These are phyloP conservation scores for Leptodactylus fallax DNA, from an alignment of 2,797 vertebrate genomes.

Conservation along the genomic window DNA sequence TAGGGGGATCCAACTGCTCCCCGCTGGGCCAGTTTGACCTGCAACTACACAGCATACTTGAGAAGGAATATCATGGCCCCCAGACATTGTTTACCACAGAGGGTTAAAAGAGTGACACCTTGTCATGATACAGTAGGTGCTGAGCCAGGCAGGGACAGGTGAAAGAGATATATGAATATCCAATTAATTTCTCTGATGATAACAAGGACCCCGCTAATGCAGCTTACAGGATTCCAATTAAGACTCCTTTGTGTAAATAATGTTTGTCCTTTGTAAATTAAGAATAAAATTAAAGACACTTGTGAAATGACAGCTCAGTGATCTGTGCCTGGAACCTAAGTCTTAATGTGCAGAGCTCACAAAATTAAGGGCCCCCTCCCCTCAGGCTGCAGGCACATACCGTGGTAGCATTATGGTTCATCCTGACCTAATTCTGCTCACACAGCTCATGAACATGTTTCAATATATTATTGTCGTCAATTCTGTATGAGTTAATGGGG, in stretches of 20 bases:
- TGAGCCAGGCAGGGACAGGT: neutral
- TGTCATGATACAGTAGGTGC: neutral
- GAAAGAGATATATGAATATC: neutral
- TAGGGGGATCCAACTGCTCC: no score
- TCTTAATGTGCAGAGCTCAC: neutral
- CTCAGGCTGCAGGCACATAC: neutral
- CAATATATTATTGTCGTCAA: no score
- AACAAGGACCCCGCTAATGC: conserved; percentile 16
- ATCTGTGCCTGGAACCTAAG: neutral
- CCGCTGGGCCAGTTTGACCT: no score
- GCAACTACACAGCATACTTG: no score
- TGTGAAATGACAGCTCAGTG: neutral
- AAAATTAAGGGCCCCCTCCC: neutral
- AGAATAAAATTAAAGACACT: conserved; percentile 27
- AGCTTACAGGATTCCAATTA: conserved; percentile 2
- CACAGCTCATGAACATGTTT: no score
- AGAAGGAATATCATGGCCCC: no score
- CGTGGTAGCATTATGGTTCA: neutral
- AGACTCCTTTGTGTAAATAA: conserved; percentile 25
- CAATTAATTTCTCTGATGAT: conserved; percentile 22
- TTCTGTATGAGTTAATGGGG: no score
- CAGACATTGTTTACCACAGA: no score
- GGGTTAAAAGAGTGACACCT: neutral
- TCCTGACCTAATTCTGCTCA: no score
- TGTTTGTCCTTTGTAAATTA: conserved; percentile 36